Evolutionary conservation across 2,113 vertebrate species (phyloP).

Genomic region (Microcebus lehilahytsara): DNA sequence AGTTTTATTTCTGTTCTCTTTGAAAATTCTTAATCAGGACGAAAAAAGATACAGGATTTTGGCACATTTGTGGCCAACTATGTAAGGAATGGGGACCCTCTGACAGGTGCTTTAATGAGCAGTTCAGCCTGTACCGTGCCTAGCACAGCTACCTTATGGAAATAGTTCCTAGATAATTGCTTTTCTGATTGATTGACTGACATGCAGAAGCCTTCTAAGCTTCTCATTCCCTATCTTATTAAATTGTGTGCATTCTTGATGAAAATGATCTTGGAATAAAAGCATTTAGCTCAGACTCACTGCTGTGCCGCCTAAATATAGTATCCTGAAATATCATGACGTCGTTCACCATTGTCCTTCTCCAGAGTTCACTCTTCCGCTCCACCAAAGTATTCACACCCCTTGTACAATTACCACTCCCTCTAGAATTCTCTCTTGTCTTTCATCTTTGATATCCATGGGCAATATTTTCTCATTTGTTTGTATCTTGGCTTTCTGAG

Average conservation of each 20-base stretch:
- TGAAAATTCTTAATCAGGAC: background rate
- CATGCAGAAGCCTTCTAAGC: conserved; percentile 37
- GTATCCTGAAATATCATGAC: background rate
- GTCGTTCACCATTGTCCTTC: background rate
- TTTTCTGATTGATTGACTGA: conserved; percentile 48
- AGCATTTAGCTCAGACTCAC: conserved; percentile 13
- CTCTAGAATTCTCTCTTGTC: background rate
- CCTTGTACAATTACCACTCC: background rate
- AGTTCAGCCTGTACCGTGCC: background rate
- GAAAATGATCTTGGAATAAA: conserved; percentile 23
- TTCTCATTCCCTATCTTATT: conserved; percentile 40
- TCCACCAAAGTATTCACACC: background rate
- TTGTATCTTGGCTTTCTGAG: conserved; percentile 48
- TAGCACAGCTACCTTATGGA: background rate
- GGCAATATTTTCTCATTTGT: conserved; percentile 17
- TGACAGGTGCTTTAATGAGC: background rate
- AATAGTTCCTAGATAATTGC: conserved; percentile 16
- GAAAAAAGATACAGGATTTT: background rate
- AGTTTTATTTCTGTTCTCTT: background rate
- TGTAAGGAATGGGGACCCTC: background rate
- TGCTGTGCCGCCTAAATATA: background rate
- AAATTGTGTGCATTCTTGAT: conserved; percentile 37
- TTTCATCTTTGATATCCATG: background rate
- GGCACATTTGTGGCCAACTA: background rate
- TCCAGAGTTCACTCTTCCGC: accelerated